Evolutionary conservation across 2,888 invertebrate species (phyloP).

Genomic region (Theretra japonica): DNA sequence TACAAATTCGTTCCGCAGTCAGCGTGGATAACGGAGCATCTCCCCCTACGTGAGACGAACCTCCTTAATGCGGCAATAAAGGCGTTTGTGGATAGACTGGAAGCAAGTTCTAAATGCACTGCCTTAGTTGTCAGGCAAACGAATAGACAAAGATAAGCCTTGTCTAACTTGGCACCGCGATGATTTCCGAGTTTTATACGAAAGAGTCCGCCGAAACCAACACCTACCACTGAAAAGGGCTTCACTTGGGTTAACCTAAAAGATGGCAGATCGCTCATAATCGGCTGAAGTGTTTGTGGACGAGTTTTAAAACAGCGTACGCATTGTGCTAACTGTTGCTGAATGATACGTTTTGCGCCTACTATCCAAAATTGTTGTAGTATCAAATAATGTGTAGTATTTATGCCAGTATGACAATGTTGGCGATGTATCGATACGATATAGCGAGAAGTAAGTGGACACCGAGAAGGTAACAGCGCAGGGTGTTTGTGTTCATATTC

Average conservation of each 20-base stretch:
- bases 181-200: too few species aligned
- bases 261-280: neutral
- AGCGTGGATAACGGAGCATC: too few species aligned
- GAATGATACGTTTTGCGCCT: neutral
- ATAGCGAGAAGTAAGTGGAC: neutral
- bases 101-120: too few species aligned
- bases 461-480: neutral
- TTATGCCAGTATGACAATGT: constrained; percentile 8
- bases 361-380: constrained; percentile 12
- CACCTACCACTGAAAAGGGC: constrained; percentile 3
- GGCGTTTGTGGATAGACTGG: too few species aligned
- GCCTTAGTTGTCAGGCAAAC: too few species aligned
- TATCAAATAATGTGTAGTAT: constrained; percentile 7
- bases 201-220: too few species aligned
- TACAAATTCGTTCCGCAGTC: too few species aligned
- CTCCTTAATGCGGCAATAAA: too few species aligned
- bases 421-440: neutral
- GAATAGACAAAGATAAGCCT: too few species aligned
- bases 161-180: too few species aligned
- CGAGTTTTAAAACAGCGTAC: neutral
- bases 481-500: constrained; percentile 32
- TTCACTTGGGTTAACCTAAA: constrained; percentile 2
- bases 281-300: too few species aligned
- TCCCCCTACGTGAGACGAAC: too few species aligned
- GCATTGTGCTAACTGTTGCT: neutral